Conservation (phyloP, 2,113 vertebrate species). For the Rhinolophus sinicus region DNA sequence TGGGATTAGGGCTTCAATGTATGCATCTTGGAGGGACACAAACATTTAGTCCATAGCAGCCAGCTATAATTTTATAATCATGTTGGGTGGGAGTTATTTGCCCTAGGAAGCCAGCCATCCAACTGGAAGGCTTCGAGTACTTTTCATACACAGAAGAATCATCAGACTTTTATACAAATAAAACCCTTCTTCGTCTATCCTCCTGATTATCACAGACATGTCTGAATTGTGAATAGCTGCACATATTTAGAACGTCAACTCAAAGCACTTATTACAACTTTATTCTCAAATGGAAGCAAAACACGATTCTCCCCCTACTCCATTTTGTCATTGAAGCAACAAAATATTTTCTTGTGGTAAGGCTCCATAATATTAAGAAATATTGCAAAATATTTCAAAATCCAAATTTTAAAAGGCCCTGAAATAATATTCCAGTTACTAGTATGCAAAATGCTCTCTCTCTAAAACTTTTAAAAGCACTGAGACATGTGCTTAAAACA, state of each 20-base stretch:
- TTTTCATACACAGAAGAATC: not conserved
- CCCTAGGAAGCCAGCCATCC: not conserved
- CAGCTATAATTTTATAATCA: not conserved
- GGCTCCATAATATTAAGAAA: not conserved
- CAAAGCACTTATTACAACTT: not conserved
- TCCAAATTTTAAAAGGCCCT: not conserved
- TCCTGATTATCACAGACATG: not conserved
- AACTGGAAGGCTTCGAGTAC: not conserved
- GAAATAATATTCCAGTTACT: not conserved
- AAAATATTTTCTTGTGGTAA: slow-evolving; percentile 4
- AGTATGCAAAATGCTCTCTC: not conserved
- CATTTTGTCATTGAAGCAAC: not conserved
- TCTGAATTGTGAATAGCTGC: not conserved
- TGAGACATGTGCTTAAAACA: not conserved
- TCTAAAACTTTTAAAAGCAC: slow-evolving; percentile 11
- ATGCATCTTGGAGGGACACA: not conserved
- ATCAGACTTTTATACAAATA: not conserved
- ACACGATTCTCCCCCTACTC: not conserved
- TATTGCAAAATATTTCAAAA: not conserved
- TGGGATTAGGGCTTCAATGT: not conserved
- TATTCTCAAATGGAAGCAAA: not conserved
- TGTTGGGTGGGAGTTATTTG: not conserved
- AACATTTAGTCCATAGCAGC: not conserved
- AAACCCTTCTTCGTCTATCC: not conserved
- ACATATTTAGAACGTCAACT: not conserved